Evolutionary conservation across 2,888 invertebrate species (phyloP), one percentile per base, ranked within the genome.

Genomic region (Limulus polyphemus): DNA sequence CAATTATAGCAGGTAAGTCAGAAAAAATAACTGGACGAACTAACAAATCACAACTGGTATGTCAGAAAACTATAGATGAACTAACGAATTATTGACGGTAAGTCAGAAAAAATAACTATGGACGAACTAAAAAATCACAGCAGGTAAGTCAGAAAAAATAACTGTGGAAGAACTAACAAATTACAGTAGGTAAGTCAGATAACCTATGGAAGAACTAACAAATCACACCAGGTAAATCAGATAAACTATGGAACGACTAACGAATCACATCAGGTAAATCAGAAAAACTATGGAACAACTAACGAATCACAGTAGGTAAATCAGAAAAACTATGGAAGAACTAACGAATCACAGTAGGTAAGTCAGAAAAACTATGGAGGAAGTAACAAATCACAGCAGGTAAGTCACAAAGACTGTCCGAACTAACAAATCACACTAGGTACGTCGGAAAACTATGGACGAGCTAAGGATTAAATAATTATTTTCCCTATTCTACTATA

Each of bases 141-240:
- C 32, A 7, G 32, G 32, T 32, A 32, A 32, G 32, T 32, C n/a
- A n/a, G n/a, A n/a, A n/a, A n/a, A n/a, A n/a, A n/a, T n/a, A n/a
- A 75, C 72, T 57, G 75, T 77, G 68, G 73, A 72, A 59, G 69
- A 73, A 7, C 73, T 77, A 54, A 77, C 77, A 52, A 74, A 75
- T 63, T 7, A 32, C 32, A 32, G 7, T 7, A 7, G 32, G 32
- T 32, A 32, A 32, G 32, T 32, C n/a, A n/a, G n/a, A n/a, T n/a
- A n/a, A n/a, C n/a, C 72, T 57, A 75, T 77, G 68, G 73, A 72
- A 59, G 69, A 73, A 7, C 73, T 77, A 54, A 77, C 77, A 52
- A 74, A 75, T 63, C 32, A 32, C 32, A 32, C 3, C 32, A 7
- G 32, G 32, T 32, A 32, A 32, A 7, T 32, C n/a, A n/a, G n/a